Evolutionary conservation across 2,888 invertebrate species (phyloP), one percentile per base, ranked within the genome.

Genomic region (Carcina quercana): DNA sequence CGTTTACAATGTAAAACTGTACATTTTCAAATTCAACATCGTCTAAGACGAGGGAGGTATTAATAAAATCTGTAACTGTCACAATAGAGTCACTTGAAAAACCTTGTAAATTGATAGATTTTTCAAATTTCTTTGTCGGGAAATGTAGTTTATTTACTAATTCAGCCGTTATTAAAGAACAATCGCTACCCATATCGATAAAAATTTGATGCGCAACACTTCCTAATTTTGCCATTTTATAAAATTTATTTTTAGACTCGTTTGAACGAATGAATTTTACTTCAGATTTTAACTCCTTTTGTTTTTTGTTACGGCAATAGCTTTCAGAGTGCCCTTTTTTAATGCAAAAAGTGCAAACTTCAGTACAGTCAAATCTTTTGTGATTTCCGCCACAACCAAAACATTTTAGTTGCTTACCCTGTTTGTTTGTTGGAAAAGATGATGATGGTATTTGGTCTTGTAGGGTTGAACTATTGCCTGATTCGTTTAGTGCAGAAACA

Each of bases 141-240:
- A 47, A 24, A 10, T 36, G 22, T 1, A 10, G 24, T 8, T 30
- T 13, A 6, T 33, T 21, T 6, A 30, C 37, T 5, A 38, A n/a
- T 11, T 34, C 28, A 3, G 6, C 1, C 1, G 30, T 40, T n/a
- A 47, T 43, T n/a, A 47, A 15, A 1, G 44, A 43, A 14, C 47
- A 46, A 28, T 36, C 34, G 21, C 46, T 46, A 3, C 46, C 46
- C 43, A 40, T 46, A 22, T 46, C 42, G 30, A 47, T 26, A 20
- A 47, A 47, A 25, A 38, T 42, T n/a, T 31, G 14, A 13, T 33
- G 32, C 15, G 34, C 26, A 34, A 15, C 25, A 17, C 20, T 10
- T 25, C 42, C 38, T 10, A 44, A 6, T 2, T 7, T 15, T 7
- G 45, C 30, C 5, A 29, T 10, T 30, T 47, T 47, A 28, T 28